A percentile compares a stretch with the other conserved stretches of the same genome.
Conservation (phyloP, 2,888 invertebrate species). For the Amiota communis region DNA sequence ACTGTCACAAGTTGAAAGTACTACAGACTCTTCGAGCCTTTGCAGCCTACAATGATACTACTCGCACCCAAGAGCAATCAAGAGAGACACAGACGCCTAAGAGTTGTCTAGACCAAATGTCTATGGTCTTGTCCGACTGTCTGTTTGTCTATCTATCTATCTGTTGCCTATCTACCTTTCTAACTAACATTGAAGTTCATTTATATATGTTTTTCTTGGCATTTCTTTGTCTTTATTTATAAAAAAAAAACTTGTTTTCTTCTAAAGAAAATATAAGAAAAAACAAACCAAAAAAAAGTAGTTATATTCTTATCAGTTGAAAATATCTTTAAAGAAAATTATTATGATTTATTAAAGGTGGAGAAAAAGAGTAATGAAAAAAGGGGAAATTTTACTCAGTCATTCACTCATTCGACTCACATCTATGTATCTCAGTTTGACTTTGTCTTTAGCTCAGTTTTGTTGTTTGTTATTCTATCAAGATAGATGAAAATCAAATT, state of each 20-base stretch:
- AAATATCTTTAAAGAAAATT: slow-evolving; percentile 22
- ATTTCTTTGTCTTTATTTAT: too few species aligned
- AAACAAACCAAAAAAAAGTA: background rate
- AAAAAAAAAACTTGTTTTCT: slow-evolving; percentile 14
- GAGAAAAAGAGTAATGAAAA: background rate
- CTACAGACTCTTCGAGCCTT: background rate
- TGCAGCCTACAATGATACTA: background rate
- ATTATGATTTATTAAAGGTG: slow-evolving; percentile 7
- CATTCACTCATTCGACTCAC: background rate
- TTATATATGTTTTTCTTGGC: too few species aligned
- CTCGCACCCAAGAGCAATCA: background rate
- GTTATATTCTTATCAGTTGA: slow-evolving; percentile 4
- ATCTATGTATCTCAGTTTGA: slow-evolving; percentile 1
- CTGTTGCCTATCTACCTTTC: too few species aligned
- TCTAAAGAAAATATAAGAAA: background rate
- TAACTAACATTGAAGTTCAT: too few species aligned
- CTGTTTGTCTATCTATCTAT: background rate
- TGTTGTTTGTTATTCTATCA: background rate
- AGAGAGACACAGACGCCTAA: background rate
- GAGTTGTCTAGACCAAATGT: slow-evolving; percentile 16
- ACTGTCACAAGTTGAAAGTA: slow-evolving; percentile 20
- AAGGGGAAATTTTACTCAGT: background rate
- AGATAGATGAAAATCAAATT: too few species aligned
- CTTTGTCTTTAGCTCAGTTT: background rate
- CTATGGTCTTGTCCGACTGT: background rate